Evolutionary conservation across 2,113 vertebrate genomes (phyloP).

Genomic region (Plecotus auritus): DNA sequence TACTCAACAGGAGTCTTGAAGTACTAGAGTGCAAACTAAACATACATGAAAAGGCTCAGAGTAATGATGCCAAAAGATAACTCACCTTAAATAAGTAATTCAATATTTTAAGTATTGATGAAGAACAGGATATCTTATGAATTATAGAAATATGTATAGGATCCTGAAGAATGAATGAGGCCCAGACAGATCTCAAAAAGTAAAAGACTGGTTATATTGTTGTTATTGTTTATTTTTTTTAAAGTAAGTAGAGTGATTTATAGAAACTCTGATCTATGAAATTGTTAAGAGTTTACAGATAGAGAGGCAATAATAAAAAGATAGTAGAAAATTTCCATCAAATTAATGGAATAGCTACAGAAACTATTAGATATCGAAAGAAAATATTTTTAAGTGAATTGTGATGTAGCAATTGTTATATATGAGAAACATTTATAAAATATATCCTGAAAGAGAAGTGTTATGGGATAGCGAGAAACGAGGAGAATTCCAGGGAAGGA

Average conservation of each 20-base stretch:
- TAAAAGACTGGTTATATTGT: not conserved
- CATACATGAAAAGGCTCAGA: not conserved
- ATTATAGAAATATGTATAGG: not conserved
- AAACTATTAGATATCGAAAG: not conserved
- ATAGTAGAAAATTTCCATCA: not conserved
- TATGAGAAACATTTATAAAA: not conserved
- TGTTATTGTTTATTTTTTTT: not conserved
- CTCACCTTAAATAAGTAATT: not conserved
- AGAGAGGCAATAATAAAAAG: not conserved
- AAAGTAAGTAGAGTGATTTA: not conserved
- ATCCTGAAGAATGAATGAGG: not conserved
- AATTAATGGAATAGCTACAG: not conserved
- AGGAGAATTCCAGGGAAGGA: too few species aligned
- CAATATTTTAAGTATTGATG: not conserved
- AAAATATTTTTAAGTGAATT: not conserved
- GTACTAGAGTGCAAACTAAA: not conserved
- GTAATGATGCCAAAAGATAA: not conserved
- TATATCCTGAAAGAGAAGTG: not conserved
- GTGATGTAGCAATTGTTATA: not conserved
- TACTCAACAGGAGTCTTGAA: not conserved
- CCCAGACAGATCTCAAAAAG: not conserved
- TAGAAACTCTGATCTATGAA: not conserved
- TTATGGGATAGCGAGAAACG: too few species aligned
- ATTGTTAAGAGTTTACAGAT: not conserved
- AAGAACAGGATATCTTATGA: not conserved